Base-by-base conservation (phyloP, 1,140 invertebrate species). In the Cylas formicarius region DNA sequence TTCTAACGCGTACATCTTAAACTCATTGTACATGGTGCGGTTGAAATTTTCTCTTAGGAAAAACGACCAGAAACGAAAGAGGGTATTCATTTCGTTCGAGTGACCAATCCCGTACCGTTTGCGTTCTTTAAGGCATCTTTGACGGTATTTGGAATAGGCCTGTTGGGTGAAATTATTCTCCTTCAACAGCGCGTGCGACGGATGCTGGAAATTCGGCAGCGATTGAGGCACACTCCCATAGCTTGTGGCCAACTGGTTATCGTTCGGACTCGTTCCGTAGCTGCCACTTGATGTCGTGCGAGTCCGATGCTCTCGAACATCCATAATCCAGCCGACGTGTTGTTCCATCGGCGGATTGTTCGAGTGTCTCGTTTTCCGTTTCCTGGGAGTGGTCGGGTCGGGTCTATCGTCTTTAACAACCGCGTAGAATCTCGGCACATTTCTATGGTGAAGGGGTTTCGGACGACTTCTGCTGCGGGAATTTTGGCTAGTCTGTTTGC, bases 31-130 rank as follows among this genome's bases (percentile, higher is more conserved):
- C 95, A 99, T 98, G 54, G 86, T 94, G 56, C 86, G 80, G 71
- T 98, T 98, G 70, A 97, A 99, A 68, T 98, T 94, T 65, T 98
- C 93, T 37, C 95, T 72, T 28, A 99, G 74, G 73, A 99, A 99
- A 78, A 98, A 97, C 16, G 95, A 98, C 96, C 96, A 99, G 72
- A 99, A 99, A 44, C 96, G 76, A 72, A 93, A 97, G 1, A 97
- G 72, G 0, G 93, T 97, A 66, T 97, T 96, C 93, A 97, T 97
- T 67, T 96, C 92, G 61, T 89, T 87, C 9, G 90, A 92, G 55
- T 90, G 84, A 0, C 95, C 95, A 59, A 85, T 84, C 33, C 95
- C 94, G 29, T 92, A 73, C 64, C 85, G 81, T 67, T 90, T 90
- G 41, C 94, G 81, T 63, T 93, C 89, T 81, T 95, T 96, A 2